Evolutionary conservation across 2,888 invertebrate species (phyloP).

Genomic region (Ptilodon capucinus): DNA sequence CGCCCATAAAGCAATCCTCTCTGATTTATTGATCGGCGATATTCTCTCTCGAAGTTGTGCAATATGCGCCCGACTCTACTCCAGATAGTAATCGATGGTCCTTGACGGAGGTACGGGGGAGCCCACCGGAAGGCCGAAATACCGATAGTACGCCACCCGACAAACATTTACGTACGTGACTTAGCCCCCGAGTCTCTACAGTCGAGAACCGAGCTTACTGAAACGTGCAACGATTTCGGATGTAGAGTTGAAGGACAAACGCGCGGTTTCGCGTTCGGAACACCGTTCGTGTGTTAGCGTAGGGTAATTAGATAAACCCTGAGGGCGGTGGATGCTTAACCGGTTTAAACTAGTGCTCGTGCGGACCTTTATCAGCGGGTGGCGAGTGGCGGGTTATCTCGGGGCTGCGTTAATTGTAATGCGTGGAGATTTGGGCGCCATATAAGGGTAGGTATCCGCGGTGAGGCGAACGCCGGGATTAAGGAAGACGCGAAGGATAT

Average conservation of each 20-base stretch:
- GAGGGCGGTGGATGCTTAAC: slow-evolving; percentile 76
- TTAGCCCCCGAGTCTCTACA: slow-evolving; percentile 43
- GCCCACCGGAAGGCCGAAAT: slow-evolving; percentile 59
- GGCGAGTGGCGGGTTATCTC: slow-evolving; percentile 80
- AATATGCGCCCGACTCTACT: slow-evolving; percentile 62
- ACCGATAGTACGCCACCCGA: slow-evolving; percentile 56
- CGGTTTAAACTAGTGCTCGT: slow-evolving; percentile 75
- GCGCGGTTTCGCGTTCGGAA: slow-evolving; percentile 35
- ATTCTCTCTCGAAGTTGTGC: slow-evolving; percentile 63
- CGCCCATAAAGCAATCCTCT: slow-evolving; percentile 45
- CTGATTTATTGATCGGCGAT: slow-evolving; percentile 60
- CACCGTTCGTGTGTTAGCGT: slow-evolving; percentile 53
- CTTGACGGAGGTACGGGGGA: slow-evolving; percentile 60
- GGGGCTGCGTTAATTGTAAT: slow-evolving; percentile 81
- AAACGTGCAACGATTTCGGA: slow-evolving; percentile 54
- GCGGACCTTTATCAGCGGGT: slow-evolving; percentile 78
- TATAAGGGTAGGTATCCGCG: slow-evolving; percentile 59
- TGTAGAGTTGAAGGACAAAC: slow-evolving; percentile 40
- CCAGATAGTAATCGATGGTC: slow-evolving; percentile 71
- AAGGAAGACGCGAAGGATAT: slow-evolving; percentile 41
- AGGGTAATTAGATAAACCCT: slow-evolving; percentile 81
- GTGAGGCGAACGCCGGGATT: slow-evolving; percentile 42
- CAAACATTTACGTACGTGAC: slow-evolving; percentile 76
- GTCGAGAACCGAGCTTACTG: slow-evolving; percentile 50
- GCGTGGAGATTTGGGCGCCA: slow-evolving; percentile 74